These are phyloP conservation scores for Halcyon leucocephala DNA, from an alignment of 2,797 vertebrate species.

Conservation along the genomic window DNA sequence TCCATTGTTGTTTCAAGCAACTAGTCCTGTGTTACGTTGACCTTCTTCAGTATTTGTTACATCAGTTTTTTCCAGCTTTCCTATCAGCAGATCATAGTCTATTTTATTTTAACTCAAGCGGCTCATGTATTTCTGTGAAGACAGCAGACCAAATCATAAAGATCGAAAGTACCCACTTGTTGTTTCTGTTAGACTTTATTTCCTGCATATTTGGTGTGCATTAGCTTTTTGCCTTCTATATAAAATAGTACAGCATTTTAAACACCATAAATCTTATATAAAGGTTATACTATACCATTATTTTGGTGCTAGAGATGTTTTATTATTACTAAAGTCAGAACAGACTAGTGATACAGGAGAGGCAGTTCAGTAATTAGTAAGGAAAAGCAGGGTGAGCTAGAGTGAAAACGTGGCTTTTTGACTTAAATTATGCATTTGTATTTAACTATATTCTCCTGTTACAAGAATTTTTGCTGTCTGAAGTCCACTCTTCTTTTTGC, in stretches of 20 bases:
- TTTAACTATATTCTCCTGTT: background rate
- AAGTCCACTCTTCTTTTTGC: background rate
- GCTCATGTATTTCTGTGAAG: background rate
- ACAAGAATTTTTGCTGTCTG: background rate
- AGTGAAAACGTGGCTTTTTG: background rate
- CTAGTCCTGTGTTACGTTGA: background rate
- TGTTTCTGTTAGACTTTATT: slow-evolving; percentile 9
- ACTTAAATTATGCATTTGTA: background rate
- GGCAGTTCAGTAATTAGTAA: background rate
- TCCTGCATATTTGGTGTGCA: background rate
- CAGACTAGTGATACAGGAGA: background rate
- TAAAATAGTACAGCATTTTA: slow-evolving; percentile 17
- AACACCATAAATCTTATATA: background rate
- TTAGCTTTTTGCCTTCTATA: slow-evolving; percentile 15
- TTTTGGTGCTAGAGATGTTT: background rate
- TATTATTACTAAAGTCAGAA: background rate
- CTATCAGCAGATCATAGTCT: background rate
- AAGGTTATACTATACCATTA: background rate
- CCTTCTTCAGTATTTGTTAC: background rate
- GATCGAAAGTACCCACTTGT: background rate
- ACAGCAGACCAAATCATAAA: background rate
- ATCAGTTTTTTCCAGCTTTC: background rate
- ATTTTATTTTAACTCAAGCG: slow-evolving; percentile 10
- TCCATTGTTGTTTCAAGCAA: background rate
- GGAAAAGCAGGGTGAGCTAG: background rate